Percentiles rank a stretch among this genome's conserved stretches.
phyloP scores from a whole-genome alignment of 2,888 invertebrate species.

The Lepidocyrtinus sp. region DNA sequence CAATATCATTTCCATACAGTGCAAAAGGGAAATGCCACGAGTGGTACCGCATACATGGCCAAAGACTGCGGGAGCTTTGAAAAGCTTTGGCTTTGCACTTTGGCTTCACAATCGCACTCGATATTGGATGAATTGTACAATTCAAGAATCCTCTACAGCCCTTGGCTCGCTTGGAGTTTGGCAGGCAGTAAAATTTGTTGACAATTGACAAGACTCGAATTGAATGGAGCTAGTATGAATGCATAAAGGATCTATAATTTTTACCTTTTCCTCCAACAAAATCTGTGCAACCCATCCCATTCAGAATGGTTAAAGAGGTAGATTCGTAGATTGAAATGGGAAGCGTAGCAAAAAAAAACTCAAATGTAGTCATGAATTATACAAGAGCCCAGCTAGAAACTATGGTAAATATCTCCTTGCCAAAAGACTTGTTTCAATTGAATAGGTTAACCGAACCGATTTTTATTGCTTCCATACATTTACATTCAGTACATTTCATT shows the following conservation, averaged over 20 bases:
- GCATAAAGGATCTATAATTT: not conserved
- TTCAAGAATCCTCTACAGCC: too few species aligned
- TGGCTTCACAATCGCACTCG: not conserved
- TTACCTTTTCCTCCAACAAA: not conserved
- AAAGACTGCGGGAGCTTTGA: constrained; percentile 57
- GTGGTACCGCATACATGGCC: constrained; percentile 59
- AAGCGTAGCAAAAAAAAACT: too few species aligned
- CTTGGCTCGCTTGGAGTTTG: not conserved
- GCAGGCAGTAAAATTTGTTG: constrained; percentile 10
- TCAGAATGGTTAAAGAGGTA: constrained; percentile 24
- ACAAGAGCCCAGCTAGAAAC: constrained; percentile 18
- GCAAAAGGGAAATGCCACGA: constrained; percentile 53
- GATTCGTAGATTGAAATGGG: constrained; percentile 5
- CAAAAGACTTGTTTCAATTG: constrained; percentile 32
- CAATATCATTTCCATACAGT: too few species aligned
- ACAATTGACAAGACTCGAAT: constrained; percentile 12
- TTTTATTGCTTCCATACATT: constrained; percentile 61
- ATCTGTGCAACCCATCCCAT: not conserved
- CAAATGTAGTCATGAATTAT: constrained; percentile 26
- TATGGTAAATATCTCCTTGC: not conserved
- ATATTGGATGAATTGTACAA: not conserved
- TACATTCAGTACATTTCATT: constrained; percentile 28
- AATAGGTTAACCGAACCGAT: constrained; percentile 61
- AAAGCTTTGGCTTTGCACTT: constrained; percentile 25
- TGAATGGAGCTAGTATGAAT: too few species aligned